Evolutionary conservation across 2,797 vertebrate genomes (phyloP).

Genomic region (Rousettus madagascariensis): DNA sequence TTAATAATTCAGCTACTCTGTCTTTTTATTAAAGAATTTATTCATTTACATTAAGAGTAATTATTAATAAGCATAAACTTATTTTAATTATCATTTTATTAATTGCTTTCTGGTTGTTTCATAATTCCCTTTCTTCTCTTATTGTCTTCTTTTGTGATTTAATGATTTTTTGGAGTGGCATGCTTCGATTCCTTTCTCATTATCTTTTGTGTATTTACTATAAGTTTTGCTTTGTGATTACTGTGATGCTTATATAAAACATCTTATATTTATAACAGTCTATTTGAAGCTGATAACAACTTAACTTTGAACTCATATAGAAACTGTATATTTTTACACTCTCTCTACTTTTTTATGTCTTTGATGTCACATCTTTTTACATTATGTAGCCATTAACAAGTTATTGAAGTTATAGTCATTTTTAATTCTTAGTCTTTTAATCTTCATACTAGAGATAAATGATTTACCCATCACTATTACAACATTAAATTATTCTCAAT

Average conservation of each 20-base stretch:
- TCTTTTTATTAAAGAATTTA: neutral
- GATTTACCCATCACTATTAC: neutral
- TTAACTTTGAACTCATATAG: neutral
- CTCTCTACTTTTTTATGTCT: neutral
- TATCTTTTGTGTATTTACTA: neutral
- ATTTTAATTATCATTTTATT: neutral
- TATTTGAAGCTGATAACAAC: neutral
- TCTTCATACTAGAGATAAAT: neutral
- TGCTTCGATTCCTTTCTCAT: neutral
- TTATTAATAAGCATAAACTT: neutral
- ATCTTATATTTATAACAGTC: neutral
- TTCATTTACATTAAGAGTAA: neutral
- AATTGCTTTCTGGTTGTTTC: neutral
- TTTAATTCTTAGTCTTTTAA: neutral
- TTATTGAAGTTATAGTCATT: neutral
- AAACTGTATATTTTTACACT: neutral
- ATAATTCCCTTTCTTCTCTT: neutral
- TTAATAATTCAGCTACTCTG: neutral
- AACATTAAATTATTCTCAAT: neutral
- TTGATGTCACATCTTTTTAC: neutral
- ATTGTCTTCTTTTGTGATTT: neutral
- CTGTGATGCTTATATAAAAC: neutral
- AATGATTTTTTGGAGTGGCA: neutral
- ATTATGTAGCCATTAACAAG: neutral
- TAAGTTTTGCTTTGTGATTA: neutral